Percentiles rank a stretch among this genome's conserved stretches.
Evolutionary conservation across 2,888 invertebrate genomes (phyloP).

Genomic region (Eupithecia dodoneata): DNA sequence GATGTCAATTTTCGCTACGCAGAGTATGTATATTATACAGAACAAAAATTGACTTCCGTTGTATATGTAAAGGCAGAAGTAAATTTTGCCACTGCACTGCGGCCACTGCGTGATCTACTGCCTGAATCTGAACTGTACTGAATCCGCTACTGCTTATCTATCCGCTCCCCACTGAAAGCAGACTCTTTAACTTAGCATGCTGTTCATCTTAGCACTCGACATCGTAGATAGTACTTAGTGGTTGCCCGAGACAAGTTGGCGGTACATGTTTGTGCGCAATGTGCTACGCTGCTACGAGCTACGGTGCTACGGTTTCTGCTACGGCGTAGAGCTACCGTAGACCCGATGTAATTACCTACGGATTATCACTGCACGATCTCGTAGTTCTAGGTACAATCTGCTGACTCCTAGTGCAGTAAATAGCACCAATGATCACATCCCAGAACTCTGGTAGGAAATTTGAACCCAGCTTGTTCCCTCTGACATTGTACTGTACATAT

Average conservation of each 20-base stretch:
- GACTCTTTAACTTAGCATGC: not conserved
- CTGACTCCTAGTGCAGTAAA: not conserved
- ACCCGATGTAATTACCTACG: conserved; percentile 19
- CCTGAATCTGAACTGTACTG: not conserved
- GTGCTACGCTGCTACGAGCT: conserved; percentile 1
- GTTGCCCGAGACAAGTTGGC: conserved; percentile 10
- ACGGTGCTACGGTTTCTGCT: conserved; percentile 15
- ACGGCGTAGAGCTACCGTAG: conserved; percentile 34
- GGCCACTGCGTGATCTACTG: not conserved
- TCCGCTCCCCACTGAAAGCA: not conserved
- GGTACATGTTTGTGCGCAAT: not conserved
- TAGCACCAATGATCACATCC: not conserved
- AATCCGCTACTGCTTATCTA: not conserved
- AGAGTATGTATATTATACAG: no score
- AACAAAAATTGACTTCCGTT: no score
- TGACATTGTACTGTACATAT: not conserved
- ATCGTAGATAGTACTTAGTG: conserved; percentile 11
- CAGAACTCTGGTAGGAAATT: not conserved
- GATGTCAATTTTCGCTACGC: not conserved
- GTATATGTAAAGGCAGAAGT: not conserved
- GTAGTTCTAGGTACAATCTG: not conserved
- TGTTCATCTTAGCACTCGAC: not conserved
- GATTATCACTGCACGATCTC: not conserved
- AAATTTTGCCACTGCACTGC: not conserved
- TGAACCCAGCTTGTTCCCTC: not conserved